These are phyloP conservation scores for Polymixis flavicincta DNA, from an alignment of 2,888 invertebrate genomes.

Conservation along the genomic window DNA sequence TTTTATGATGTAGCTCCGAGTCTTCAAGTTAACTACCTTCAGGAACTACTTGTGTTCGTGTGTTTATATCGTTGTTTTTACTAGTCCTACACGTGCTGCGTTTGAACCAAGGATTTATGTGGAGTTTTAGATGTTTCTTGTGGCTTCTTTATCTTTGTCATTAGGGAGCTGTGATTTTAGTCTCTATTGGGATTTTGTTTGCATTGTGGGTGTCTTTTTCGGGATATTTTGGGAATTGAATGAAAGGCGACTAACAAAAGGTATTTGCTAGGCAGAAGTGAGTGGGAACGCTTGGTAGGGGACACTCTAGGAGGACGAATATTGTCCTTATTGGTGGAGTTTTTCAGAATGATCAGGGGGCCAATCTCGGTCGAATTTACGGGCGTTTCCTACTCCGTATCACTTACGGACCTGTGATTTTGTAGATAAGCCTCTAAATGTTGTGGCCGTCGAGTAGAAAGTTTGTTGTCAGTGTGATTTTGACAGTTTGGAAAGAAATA, in stretches of 20 bases:
- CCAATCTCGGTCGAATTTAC: too few species aligned
- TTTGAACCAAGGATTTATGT: conserved; percentile 26
- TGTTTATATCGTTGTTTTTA: conserved; percentile 50
- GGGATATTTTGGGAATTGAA: neutral
- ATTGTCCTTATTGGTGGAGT: too few species aligned
- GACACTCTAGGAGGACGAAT: neutral
- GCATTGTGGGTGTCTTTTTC: neutral
- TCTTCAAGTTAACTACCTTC: conserved; percentile 47
- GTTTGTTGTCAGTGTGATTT: too few species aligned
- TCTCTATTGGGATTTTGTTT: neutral
- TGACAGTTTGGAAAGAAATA: too few species aligned
- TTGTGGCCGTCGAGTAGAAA: too few species aligned
- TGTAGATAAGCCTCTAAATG: too few species aligned
- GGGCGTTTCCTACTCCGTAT: too few species aligned
- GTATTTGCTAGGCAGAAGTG: neutral
- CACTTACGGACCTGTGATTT: too few species aligned
- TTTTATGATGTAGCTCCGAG: conserved; percentile 51
- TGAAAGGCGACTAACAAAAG: neutral
- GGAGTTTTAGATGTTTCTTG: conserved; percentile 7
- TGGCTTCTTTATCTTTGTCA: conserved; percentile 1
- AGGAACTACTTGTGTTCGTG: conserved; percentile 33
- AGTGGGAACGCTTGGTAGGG: neutral
- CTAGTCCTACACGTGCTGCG: conserved; percentile 18
- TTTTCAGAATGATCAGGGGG: neutral
- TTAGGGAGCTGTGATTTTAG: neutral